Evolutionary conservation across 2,113 vertebrate species (phyloP).

Genomic region (Furnarius figulus): DNA sequence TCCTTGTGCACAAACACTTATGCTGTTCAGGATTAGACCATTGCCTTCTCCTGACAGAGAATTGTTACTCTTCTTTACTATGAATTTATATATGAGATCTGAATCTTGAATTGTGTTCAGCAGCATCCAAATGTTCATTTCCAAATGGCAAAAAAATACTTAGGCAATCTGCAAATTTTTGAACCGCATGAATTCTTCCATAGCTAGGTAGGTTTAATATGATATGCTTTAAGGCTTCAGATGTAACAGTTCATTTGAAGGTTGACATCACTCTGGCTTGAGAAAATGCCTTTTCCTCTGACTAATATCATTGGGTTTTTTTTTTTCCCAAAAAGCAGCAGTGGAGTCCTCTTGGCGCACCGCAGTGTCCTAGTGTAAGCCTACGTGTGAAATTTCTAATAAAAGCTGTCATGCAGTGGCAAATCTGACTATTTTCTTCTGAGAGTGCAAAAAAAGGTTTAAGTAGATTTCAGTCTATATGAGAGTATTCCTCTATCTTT

Average conservation of each 20-base stretch:
- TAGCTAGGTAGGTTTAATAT: not conserved
- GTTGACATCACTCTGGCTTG: not conserved
- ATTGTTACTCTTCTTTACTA: not conserved
- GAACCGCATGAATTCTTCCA: not conserved
- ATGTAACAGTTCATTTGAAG: not conserved
- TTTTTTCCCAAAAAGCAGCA: not conserved
- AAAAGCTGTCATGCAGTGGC: not conserved
- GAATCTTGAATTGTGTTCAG: not conserved
- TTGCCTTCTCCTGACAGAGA: not conserved
- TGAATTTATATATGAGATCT: not conserved
- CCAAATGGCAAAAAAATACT: not conserved
- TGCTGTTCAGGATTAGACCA: not conserved
- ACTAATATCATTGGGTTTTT: not conserved
- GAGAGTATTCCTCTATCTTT: not conserved
- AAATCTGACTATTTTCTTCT: not conserved
- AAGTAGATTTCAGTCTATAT: not conserved
- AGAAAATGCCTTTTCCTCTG: not conserved
- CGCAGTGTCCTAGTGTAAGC: not conserved
- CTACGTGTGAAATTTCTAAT: not conserved
- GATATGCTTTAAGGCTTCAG: not conserved
- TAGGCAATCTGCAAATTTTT: not conserved
- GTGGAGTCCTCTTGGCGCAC: not conserved
- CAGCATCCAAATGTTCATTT: not conserved
- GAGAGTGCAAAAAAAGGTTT: not conserved
- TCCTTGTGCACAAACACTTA: not conserved